Evolutionary conservation across 1,140 invertebrate genomes (phyloP), one percentile per base, ranked within the genome.

Genomic region (Paraescarpia echinospica): DNA sequence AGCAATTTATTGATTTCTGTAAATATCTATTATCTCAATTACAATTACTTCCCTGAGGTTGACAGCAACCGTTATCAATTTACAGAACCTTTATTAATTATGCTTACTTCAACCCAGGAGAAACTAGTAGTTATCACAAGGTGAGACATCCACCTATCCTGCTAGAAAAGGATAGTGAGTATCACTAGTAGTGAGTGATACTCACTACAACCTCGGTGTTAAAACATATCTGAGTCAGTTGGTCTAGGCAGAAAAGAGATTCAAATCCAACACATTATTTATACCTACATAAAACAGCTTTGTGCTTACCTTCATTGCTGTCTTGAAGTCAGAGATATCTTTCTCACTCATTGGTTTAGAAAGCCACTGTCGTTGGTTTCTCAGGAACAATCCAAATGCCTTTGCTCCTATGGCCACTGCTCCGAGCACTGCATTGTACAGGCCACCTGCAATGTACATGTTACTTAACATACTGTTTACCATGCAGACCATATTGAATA

Each of bases 361-460:
- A n/a, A 94, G 94, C 96, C 96, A 97, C 89, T 95, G 95, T 35
- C 96, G 94, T 92, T 96, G 96, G 92, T 95, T 96, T 92, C 95
- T 95, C 1, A 97, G 93, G 94, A 97, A 97, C 77, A 97, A 92
- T 27, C 95, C 96, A 95, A 97, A 96, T 41, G 96, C 94, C 91
- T 94, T 95, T 6, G 96, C 96, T 88, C 96, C 96, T 41, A 96
- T 94, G 31, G 92, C 92, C 22, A 94, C 93, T 51, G 96, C 96
- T 94, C 96, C 95, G 12, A 92, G 89, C 27, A 96, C 94, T 35
- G 96, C 95, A 92, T 96, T 96, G 35, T 95, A 94, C 14, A 96
- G 91, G 90, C 96, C 95, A 93, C 96, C 96, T 96, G 90, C 27
- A 94, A 91, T 22, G 8, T 18, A 77, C 2, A 18, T 27, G 27